Percentiles rank a stretch among this genome's conserved stretches.
Evolutionary conservation across 1,140 invertebrate genomes (phyloP).

Genomic region (Rhyzopertha dominica): DNA sequence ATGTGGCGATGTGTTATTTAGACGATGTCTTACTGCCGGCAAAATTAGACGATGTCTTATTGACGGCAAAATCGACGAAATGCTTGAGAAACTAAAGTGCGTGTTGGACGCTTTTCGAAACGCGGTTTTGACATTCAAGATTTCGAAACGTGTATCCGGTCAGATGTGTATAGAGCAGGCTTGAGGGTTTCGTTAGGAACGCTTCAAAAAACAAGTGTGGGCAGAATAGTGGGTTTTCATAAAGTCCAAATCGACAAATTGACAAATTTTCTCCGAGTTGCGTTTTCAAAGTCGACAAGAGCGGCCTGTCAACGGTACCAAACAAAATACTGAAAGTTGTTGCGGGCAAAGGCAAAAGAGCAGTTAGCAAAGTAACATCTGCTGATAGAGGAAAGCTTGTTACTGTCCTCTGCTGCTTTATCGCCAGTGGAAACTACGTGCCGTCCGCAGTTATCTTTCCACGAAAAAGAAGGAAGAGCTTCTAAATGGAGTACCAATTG

Average conservation of each 20-base stretch:
- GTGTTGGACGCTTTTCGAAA: too few species aligned
- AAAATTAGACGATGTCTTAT: too few species aligned
- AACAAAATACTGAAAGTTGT: slow-evolving; percentile 1
- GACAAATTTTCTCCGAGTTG: not conserved
- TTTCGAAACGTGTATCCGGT: too few species aligned
- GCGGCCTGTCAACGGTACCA: not conserved
- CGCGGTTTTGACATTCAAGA: too few species aligned
- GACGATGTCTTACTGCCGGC: too few species aligned
- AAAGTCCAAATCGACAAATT: slow-evolving; percentile 1
- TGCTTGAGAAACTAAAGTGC: too few species aligned
- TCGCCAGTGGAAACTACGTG: not conserved
- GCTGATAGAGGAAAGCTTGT: not conserved
- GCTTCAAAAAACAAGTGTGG: slow-evolving; percentile 21
- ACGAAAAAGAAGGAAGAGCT: slow-evolving; percentile 1
- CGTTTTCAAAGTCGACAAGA: not conserved
- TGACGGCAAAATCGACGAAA: too few species aligned
- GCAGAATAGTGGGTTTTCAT: slow-evolving; percentile 1
- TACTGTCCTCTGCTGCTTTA: too few species aligned
- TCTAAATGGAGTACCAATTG: not conserved
- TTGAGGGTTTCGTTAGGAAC: too few species aligned
- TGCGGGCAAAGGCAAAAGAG: too few species aligned
- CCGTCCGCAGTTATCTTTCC: not conserved
- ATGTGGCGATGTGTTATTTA: too few species aligned
- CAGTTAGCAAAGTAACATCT: slow-evolving; percentile 2
- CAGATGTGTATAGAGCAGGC: too few species aligned